Evolutionary conservation across 53 echinoderm and acorn worm species (phyloP), one percentile per base, ranked within the genome.

Genomic region (Temnopleurus reevesii): DNA sequence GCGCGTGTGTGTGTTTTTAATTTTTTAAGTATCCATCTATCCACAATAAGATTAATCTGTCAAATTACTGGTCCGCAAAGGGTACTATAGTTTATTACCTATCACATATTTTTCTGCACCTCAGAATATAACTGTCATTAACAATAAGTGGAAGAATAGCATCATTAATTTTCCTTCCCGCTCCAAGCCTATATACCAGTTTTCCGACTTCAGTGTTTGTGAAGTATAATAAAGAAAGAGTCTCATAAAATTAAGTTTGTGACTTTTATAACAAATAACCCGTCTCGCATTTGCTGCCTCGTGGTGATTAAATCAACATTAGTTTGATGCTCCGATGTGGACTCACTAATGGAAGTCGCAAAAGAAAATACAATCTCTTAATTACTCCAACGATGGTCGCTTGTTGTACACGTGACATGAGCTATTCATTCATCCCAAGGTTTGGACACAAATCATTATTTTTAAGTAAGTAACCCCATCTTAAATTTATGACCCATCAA

Each of bases 281-380:
- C 41, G 71, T 30, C 18, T n/a, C 21, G 41, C 4, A n/a, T 71
- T 38, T 71, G 36, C 36, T 71, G 71, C 19, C 71, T 23, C 7
- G 4, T 41, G 71, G 71, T 71, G 71, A 71, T 71, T 71, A 71
- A 71, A 71, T 71, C 36, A 71, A 71, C 71, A n/a, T 4, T 71
- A 71, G 41, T 71, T 43, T 71, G 41, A 6, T 34, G 21, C 6
- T 71, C 21, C 7, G 71, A 36, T 38, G 21, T n/a, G 71, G 36
- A 19, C 41, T 8, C 41, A 41, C 71, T n/a, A 13, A 15, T 21
- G 21, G 71, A 18, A 71, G 71, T 71, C 71, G 71, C 41, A 71
- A 71, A 56, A 71, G 71, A 71, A 71, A 27, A 71, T 71, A 41
- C 71, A 71, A 71, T 71, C 71, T 71, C 12, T 38, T 71, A 71